Evolutionary conservation across 2,888 invertebrate genomes (phyloP).

Genomic region (Apamea crenata): DNA sequence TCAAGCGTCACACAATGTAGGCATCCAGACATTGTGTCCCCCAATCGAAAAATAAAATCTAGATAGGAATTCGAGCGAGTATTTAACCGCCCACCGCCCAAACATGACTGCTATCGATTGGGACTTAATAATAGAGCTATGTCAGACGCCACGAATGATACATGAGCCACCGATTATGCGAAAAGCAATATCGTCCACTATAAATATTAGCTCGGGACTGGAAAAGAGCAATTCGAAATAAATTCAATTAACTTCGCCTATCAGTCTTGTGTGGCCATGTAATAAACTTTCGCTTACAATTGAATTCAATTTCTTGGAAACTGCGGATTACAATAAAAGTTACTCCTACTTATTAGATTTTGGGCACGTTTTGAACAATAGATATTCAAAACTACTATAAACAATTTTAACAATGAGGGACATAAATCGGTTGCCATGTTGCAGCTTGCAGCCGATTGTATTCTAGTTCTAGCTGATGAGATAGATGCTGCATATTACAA

Average conservation of each 20-base stretch:
- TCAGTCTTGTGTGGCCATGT: constrained; percentile 51
- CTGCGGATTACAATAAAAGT: constrained; percentile 20
- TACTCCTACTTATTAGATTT: constrained; percentile 27
- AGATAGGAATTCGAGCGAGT: constrained; percentile 53
- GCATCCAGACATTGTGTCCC: constrained; percentile 32
- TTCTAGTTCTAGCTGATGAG: constrained; percentile 25
- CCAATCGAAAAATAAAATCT: constrained; percentile 56
- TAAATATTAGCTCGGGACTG: constrained; percentile 57
- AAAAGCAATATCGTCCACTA: constrained; percentile 59
- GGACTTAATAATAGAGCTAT: constrained; percentile 64
- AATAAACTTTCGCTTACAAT: constrained; percentile 50
- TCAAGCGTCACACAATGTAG: constrained; percentile 37
- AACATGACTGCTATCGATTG: constrained; percentile 63
- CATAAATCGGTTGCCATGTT: constrained; percentile 23
- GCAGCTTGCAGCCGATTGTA: constrained; percentile 29
- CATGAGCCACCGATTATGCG: constrained; percentile 61
- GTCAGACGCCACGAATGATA: constrained; percentile 60
- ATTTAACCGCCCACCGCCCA: constrained; percentile 52
- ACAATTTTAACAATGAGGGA: constrained; percentile 35
- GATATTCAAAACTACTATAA: constrained; percentile 29
- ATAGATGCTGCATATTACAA: constrained; percentile 44
- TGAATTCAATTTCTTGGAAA: constrained; percentile 48
- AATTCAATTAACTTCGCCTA: constrained; percentile 60
- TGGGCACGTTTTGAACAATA: constrained; percentile 19
- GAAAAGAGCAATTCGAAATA: constrained; percentile 61